A percentile compares a stretch with the other conserved stretches of the same genome.
Evolutionary conservation across 2,797 vertebrate species (phyloP).

Genomic region (Anguilla megastoma): DNA sequence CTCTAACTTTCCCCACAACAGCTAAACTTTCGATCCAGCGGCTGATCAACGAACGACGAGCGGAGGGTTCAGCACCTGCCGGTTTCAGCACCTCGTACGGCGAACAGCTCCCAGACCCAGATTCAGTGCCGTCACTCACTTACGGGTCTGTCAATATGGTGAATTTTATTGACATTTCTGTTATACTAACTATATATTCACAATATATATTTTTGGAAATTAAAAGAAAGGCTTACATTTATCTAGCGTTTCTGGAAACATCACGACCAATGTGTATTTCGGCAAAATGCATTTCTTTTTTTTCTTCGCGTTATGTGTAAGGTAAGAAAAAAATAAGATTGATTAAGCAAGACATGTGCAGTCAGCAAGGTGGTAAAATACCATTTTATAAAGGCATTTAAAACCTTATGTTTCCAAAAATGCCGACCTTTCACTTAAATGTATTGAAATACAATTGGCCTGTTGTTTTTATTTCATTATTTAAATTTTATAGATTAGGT

Average conservation of each 20-base stretch:
- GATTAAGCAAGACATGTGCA: not conserved
- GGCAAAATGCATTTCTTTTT: not conserved
- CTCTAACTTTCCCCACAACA: slow-evolving; percentile 53
- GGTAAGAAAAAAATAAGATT: not conserved
- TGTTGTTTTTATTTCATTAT: not conserved
- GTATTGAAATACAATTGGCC: not conserved
- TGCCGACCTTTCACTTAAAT: not conserved
- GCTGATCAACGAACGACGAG: slow-evolving; percentile 16
- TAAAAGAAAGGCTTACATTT: not conserved
- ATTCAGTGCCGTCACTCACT: not conserved
- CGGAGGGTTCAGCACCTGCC: slow-evolving; percentile 29
- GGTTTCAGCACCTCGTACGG: slow-evolving; percentile 48
- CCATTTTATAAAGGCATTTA: not conserved
- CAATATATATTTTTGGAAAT: not conserved
- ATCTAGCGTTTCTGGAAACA: not conserved
- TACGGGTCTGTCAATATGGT: not conserved
- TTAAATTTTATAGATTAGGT: not conserved
- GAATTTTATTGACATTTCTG: slow-evolving; percentile 12
- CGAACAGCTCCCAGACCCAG: slow-evolving; percentile 47
- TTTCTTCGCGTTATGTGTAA: not conserved
- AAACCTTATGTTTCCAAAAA: not conserved
- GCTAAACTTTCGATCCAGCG: slow-evolving; percentile 42
- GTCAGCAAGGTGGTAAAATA: not conserved
- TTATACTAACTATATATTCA: not conserved
- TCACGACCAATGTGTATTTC: not conserved